Percentiles rank a stretch among this genome's conserved stretches.
Evolutionary conservation across 2,113 vertebrate genomes (phyloP).

Genomic region (Callaeas wilsoni): DNA sequence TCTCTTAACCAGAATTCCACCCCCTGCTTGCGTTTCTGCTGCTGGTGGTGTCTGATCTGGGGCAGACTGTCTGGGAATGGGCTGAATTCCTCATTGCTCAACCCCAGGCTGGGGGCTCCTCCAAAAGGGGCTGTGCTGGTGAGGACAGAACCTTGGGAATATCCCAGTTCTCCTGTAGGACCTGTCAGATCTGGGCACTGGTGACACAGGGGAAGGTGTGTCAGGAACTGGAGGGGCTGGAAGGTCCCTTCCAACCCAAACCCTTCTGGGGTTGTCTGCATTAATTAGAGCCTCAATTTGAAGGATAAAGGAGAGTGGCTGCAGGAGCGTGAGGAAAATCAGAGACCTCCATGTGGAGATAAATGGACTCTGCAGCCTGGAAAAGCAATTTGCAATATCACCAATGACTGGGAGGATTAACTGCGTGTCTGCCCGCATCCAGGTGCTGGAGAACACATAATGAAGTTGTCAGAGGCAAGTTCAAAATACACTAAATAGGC

Average conservation of each 20-base stretch:
- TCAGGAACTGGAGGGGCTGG: not conserved
- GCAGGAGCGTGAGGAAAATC: not conserved
- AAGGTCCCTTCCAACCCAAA: not conserved
- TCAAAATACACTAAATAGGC: not conserved
- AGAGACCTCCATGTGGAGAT: not conserved
- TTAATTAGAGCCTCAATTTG: not conserved
- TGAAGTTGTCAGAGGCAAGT: not conserved
- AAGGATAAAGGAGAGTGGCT: not conserved
- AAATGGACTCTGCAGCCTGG: not conserved
- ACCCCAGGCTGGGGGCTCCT: not conserved
- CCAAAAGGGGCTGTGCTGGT: accelerated
- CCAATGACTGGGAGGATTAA: not conserved
- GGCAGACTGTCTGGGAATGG: not conserved
- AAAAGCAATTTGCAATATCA: not conserved
- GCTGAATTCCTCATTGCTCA: not conserved
- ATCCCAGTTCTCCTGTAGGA: accelerated
- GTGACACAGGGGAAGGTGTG: too few species aligned
- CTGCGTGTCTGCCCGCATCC: not conserved
- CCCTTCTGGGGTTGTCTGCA: not conserved
- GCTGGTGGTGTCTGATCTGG: accelerated
- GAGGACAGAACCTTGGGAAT: not conserved
- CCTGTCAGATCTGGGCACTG: too few species aligned
- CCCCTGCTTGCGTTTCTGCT: not conserved
- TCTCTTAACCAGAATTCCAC: not conserved
- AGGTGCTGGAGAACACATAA: not conserved